These are phyloP conservation scores for Dimorphilus gyrociliatus DNA, from an alignment of 2,888 invertebrate species.

Conservation along the genomic window DNA sequence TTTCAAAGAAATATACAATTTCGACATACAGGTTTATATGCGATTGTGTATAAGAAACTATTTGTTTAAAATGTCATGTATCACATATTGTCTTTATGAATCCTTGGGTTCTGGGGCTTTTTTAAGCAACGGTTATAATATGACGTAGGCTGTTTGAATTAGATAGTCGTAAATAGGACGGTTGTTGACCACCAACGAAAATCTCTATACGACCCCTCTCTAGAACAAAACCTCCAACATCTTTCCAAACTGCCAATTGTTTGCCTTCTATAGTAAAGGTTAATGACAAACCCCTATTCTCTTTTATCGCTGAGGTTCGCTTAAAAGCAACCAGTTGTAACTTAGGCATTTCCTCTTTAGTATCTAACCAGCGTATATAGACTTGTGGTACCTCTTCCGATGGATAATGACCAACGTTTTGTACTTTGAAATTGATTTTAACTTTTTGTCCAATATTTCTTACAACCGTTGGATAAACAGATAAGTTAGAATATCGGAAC, in stretches of 20 bases:
- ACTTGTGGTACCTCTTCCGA: slow-evolving; percentile 13
- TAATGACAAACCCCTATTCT: slow-evolving; percentile 4
- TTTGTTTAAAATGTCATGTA: too few relatives aligned
- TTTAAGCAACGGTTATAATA: too few relatives aligned
- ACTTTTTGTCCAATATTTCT: slow-evolving; percentile 15
- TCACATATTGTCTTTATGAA: too few relatives aligned
- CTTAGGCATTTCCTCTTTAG: slow-evolving; percentile 15
- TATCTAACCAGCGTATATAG: slow-evolving; percentile 19
- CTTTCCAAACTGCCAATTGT: slow-evolving; percentile 18
- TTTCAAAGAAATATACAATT: too few relatives aligned
- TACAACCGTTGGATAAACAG: slow-evolving; percentile 5
- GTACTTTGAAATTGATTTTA: slow-evolving; percentile 4
- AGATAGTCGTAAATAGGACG: too few relatives aligned
- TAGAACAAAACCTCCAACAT: background rate
- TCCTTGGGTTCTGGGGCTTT: too few relatives aligned
- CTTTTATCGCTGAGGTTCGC: slow-evolving; percentile 7
- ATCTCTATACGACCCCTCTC: too few relatives aligned
- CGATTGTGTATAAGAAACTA: too few relatives aligned
- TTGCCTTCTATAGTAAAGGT: slow-evolving; percentile 12
- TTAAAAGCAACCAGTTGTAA: slow-evolving; percentile 18
- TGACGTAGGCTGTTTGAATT: too few relatives aligned
- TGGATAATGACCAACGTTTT: slow-evolving; percentile 4
- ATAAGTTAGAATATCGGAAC: slow-evolving; percentile 9
- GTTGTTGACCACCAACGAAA: too few relatives aligned
- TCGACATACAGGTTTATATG: too few relatives aligned